Evolutionary conservation across 2,797 vertebrate genomes (phyloP).

Genomic region (Notolabrus celidotus): DNA sequence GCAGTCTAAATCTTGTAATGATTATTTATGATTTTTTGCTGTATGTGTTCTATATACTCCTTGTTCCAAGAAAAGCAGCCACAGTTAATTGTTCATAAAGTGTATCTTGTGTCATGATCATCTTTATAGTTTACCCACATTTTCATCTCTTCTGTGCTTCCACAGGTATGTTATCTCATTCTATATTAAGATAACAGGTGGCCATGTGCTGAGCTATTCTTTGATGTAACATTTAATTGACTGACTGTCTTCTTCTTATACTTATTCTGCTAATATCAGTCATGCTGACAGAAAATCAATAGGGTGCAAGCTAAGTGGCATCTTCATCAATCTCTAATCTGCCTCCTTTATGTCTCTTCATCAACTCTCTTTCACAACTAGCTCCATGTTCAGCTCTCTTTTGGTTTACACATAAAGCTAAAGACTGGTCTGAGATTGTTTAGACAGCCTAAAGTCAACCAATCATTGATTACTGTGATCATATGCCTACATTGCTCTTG

Average conservation of each 20-base stretch:
- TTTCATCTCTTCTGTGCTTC: conserved; percentile 8
- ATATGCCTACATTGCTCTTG: background rate
- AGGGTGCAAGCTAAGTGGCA: conserved; percentile 8
- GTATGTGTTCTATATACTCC: background rate
- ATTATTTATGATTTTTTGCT: background rate
- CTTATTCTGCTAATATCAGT: conserved; percentile 31
- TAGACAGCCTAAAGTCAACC: background rate
- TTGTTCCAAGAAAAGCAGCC: no score
- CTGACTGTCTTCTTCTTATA: background rate
- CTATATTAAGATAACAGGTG: conserved; percentile 1
- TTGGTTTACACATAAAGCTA: background rate
- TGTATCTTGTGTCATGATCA: no score
- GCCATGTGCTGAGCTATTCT: conserved; percentile 6
- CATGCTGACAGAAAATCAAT: conserved; percentile 27
- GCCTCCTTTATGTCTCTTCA: conserved; percentile 17
- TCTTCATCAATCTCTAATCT: conserved; percentile 30
- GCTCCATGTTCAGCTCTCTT: background rate
- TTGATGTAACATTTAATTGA: conserved; percentile 12
- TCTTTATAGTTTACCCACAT: no score
- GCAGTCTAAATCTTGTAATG: background rate
- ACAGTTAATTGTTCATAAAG: no score
- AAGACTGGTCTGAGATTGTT: background rate
- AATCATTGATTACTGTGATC: background rate
- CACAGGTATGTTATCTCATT: background rate
- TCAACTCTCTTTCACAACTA: background rate